Evolutionary conservation across 2,888 invertebrate genomes (phyloP).

Genomic region (Heliconius ismenius): DNA sequence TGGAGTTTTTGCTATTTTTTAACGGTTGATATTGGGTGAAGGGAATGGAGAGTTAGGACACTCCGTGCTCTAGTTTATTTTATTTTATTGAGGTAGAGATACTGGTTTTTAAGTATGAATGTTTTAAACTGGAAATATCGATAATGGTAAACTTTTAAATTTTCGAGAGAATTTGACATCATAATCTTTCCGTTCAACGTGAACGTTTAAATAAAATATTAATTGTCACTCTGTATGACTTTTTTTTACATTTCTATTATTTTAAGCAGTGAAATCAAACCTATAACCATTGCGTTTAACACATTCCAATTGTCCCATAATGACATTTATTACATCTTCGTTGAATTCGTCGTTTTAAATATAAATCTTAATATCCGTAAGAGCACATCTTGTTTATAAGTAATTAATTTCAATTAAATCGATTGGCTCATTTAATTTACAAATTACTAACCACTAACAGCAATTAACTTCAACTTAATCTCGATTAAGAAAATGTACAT

Average conservation of each 20-base stretch:
- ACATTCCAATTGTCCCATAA: too few species aligned
- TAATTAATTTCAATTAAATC: neutral
- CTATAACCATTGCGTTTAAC: too few species aligned
- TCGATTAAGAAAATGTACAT: neutral
- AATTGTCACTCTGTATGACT: too few species aligned
- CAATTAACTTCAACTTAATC: slow-evolving; percentile 6
- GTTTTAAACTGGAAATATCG: neutral
- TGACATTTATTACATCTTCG: too few species aligned
- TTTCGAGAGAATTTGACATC: too few species aligned
- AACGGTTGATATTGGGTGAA: neutral
- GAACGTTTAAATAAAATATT: too few species aligned
- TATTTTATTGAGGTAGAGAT: neutral
- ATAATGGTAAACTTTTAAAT: neutral
- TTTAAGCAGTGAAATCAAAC: too few species aligned
- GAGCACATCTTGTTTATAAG: neutral
- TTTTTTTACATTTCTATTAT: too few species aligned
- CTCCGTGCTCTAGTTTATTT: neutral
- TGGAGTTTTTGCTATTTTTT: neutral
- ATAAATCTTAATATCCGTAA: neutral
- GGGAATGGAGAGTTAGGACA: neutral
- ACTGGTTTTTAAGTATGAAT: neutral
- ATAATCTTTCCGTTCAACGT: too few species aligned
- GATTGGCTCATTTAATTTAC: neutral
- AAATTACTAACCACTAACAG: neutral
- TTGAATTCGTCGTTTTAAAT: neutral